phyloP scores from a whole-genome alignment of 2,888 invertebrate species.

The Rhingia rostrata region DNA sequence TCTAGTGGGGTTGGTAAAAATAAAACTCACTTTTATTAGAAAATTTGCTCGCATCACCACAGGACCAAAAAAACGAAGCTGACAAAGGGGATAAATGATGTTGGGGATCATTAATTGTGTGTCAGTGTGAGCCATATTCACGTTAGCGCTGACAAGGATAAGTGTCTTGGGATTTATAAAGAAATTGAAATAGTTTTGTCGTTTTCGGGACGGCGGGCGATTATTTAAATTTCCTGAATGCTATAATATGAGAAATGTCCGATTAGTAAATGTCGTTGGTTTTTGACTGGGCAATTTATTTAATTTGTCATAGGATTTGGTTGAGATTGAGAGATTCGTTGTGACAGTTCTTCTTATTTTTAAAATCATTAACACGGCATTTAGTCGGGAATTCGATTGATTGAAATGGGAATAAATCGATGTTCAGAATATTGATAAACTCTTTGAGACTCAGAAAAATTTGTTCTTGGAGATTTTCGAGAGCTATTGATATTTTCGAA shows the following conservation, averaged over 20 bases:
- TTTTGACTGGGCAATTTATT: constrained; percentile 23
- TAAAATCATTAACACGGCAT: too few species aligned
- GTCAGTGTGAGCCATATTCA: constrained; percentile 54
- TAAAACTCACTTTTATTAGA: not conserved
- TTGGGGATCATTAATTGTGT: constrained; percentile 57
- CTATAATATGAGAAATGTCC: constrained; percentile 10
- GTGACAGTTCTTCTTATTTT: not conserved
- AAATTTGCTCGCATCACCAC: not conserved
- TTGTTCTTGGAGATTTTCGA: too few species aligned
- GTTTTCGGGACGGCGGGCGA: not conserved
- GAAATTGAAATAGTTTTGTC: constrained; percentile 49
- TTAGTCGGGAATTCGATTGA: too few species aligned
- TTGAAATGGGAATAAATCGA: too few species aligned
- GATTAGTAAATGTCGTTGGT: not conserved
- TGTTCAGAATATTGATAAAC: too few species aligned
- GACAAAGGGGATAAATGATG: constrained; percentile 54
- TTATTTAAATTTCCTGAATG: constrained; percentile 19
- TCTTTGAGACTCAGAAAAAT: too few species aligned
- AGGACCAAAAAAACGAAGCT: constrained; percentile 18
- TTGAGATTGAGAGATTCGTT: not conserved
- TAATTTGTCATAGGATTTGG: not conserved
- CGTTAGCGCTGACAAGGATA: constrained; percentile 56
- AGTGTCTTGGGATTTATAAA: constrained; percentile 37
- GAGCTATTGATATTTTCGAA: too few species aligned
- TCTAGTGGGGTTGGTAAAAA: not conserved